A percentile compares a stretch with the other conserved stretches of the same genome.
Conservation (phyloP, 2,113 vertebrate genomes). For the Amia ocellicauda region DNA sequence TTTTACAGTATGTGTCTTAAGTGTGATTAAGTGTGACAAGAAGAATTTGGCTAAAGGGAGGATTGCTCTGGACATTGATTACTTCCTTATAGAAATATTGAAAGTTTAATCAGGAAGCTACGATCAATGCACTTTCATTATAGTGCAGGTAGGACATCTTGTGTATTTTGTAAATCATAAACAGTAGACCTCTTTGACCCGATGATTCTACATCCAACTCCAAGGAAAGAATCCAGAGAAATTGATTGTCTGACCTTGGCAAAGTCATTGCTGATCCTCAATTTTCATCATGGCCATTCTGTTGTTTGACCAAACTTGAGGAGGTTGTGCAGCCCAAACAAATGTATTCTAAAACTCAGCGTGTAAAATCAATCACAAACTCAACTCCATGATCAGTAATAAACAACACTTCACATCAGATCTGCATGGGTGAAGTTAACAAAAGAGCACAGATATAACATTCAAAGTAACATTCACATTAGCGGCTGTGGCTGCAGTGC, state of each 20-base stretch:
- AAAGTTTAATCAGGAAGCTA: neutral
- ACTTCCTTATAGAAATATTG: neutral
- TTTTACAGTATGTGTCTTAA: too few species aligned
- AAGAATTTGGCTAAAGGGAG: too few species aligned
- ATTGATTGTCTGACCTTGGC: constrained; percentile 10
- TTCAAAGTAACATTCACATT: constrained; percentile 57
- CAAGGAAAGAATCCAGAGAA: neutral
- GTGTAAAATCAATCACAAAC: constrained; percentile 22
- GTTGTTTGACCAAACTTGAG: neutral
- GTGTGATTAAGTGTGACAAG: too few species aligned
- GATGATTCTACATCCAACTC: neutral
- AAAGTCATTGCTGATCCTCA: neutral
- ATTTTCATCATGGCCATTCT: neutral
- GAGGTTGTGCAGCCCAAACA: constrained; percentile 26
- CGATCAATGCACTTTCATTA: constrained; percentile 10
- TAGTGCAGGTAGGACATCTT: neutral
- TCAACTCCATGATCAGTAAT: neutral
- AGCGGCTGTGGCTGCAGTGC: constrained; percentile 13
- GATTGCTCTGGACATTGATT: too few species aligned
- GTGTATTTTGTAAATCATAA: constrained; percentile 10
- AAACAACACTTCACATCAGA: constrained; percentile 38
- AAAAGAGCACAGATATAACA: constrained; percentile 53
- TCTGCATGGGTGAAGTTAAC: constrained; percentile 51
- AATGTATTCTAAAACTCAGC: constrained; percentile 37
- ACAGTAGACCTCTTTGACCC: constrained; percentile 2